Base-by-base conservation (phyloP, 2,888 invertebrate species). In the Microchrysa polita region DNA sequence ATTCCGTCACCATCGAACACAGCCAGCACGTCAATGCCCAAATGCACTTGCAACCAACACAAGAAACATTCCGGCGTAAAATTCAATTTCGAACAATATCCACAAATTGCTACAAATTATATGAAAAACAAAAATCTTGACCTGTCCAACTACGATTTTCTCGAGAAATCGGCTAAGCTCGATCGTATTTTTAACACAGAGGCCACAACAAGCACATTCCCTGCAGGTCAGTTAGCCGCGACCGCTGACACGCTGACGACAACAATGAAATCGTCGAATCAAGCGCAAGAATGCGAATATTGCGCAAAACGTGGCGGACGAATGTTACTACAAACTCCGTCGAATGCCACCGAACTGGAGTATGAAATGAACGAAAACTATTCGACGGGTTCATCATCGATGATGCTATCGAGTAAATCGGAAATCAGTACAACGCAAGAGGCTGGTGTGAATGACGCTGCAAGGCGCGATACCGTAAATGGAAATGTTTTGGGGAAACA, bases 331-430 rank as follows among this genome's bases (percentile, higher is more conserved):
- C 92, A 92, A 80, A 93, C 93, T 0, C 93, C 93, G 0, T 92
- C 92, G 0, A 93, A 93, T 81, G 93, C 93, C 42, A 92, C 93
- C 0, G 93, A 93, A 80, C 87, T 92, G 83, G 88, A 88, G 78
- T 88, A 86, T 75, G 88, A 88, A 76, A 83, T 87, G 60, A 77
- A 74, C 20, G 83, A 84, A 73, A 82, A 83, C 57, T 80, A 81
- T 74, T 80, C 81, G 67, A 79, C 80, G 61, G 81, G 79, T 10
- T 72, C 75, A 74, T 52, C 53, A 2, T 10, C 63, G n/a, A n/a
- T 55, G 10, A 34, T 34, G 27, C 27, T 34, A 7, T 34, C 27
- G 7, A 34, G 7, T 7, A 34, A 34, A 7, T 34, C 27, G 27
- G 27, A 34, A 34, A n/a, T n/a, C n/a, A n/a, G n/a, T n/a, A 9